A percentile compares a stretch with the other conserved stretches of the same genome.
These are phyloP conservation scores for Vultur gryphus DNA, from an alignment of 2,797 vertebrate species.

Conservation along the genomic window DNA sequence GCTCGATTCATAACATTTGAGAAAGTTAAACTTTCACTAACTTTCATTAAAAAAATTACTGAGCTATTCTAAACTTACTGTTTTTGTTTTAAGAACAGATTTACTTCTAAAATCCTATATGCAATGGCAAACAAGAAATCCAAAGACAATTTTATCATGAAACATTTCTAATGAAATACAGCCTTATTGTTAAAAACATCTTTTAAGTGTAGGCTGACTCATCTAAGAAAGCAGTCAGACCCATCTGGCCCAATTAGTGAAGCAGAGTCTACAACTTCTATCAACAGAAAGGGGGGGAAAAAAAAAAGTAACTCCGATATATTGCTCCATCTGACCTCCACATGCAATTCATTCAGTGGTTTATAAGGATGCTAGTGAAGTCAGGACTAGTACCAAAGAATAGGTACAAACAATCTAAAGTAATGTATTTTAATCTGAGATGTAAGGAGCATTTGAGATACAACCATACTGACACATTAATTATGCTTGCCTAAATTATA, in stretches of 20 bases:
- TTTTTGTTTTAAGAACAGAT: not conserved
- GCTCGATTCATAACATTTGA: not conserved
- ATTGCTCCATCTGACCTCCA: not conserved
- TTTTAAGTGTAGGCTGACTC: constrained; percentile 1
- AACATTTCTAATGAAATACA: not conserved
- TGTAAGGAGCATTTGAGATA: not conserved
- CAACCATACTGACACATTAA: not conserved
- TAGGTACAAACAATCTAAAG: not conserved
- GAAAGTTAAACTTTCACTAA: not conserved
- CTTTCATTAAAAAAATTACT: not conserved
- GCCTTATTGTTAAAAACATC: not conserved
- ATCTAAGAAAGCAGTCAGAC: constrained; percentile 3
- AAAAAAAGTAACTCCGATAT: not conserved
- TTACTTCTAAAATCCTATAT: not conserved
- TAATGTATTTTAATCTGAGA: not conserved
- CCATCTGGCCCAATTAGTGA: constrained; percentile 16
- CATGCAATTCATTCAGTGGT: not conserved
- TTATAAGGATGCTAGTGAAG: not conserved
- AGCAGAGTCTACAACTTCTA: not conserved
- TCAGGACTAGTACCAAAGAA: not conserved
- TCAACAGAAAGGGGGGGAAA: not conserved
- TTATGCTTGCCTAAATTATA: not conserved
- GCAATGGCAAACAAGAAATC: not conserved
- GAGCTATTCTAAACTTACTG: not conserved
- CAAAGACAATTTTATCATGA: not conserved